Conservation (phyloP, 2,888 invertebrate genomes). For the Zygothrica quintamaculata region DNA sequence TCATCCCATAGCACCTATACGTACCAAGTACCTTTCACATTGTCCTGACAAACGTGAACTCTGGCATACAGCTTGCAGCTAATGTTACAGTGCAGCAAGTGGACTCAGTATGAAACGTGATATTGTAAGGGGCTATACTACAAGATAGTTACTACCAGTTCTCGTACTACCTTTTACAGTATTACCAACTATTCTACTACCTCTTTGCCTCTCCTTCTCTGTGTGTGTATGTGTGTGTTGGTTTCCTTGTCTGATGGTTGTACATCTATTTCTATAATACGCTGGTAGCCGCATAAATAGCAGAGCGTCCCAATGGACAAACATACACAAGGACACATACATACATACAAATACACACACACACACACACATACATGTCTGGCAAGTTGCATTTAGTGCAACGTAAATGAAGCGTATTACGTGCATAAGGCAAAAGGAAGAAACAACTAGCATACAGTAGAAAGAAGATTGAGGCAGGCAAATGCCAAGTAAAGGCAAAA, state of each 20-base stretch:
- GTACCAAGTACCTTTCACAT: not conserved
- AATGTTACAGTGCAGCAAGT: constrained; percentile 44
- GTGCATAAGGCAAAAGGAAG: constrained; percentile 57
- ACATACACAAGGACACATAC: constrained; percentile 11
- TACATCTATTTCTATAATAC: constrained; percentile 41
- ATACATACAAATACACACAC: constrained; percentile 1
- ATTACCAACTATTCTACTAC: not conserved
- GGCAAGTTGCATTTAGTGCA: constrained; percentile 72
- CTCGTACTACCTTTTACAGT: too few relatives aligned
- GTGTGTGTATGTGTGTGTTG: constrained; percentile 7
- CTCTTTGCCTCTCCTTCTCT: constrained; percentile 9
- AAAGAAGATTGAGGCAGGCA: constrained; percentile 13
- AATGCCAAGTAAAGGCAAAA: constrained; percentile 16
- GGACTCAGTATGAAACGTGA: constrained; percentile 66
- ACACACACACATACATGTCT: not conserved
- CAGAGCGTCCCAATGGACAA: constrained; percentile 40
- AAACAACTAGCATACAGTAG: not conserved
- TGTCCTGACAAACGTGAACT: too few relatives aligned
- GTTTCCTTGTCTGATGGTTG: constrained; percentile 2
- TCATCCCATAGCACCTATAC: constrained; percentile 3
- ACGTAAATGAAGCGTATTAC: constrained; percentile 80
- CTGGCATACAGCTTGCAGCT: constrained; percentile 35
- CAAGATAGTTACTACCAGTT: not conserved
- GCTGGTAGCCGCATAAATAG: constrained; percentile 56
- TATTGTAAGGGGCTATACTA: constrained; percentile 54